These are phyloP conservation scores for Lophius piscatorius DNA, from an alignment of 2,113 vertebrate genomes.

Conservation along the genomic window DNA sequence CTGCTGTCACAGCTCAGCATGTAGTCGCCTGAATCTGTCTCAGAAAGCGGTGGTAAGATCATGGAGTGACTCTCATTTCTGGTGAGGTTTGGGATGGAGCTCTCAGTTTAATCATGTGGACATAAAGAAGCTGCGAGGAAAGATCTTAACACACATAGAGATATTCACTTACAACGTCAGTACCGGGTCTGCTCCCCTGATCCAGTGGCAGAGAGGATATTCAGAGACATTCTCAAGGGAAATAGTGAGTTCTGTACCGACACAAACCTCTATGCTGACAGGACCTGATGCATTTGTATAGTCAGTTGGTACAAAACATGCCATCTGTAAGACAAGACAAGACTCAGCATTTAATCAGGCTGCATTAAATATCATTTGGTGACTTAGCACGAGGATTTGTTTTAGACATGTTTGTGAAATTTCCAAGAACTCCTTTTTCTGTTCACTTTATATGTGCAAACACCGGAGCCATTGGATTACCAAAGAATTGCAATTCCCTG, in stretches of 20 bases:
- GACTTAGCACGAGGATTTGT: no score
- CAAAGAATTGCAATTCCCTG: no score
- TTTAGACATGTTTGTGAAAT: no score
- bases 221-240: constrained; percentile 30
- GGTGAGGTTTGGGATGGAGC: constrained; percentile 34
- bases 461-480: no score
- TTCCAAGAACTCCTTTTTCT: no score
- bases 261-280: constrained; percentile 15
- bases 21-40: constrained; percentile 80
- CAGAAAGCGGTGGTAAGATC: constrained; percentile 73
- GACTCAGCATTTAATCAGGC: not conserved
- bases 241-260: constrained; percentile 56
- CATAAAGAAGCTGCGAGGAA: not conserved
- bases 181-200: not conserved
- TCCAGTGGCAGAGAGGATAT: constrained; percentile 36
- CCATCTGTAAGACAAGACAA: constrained; percentile 45
- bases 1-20: constrained; percentile 71
- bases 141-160: not conserved
- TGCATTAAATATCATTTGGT: no score
- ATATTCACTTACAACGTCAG: constrained; percentile 29
- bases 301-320: constrained; percentile 19
- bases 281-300: constrained; percentile 30
- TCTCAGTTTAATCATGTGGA: not conserved
- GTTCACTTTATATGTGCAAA: no score
- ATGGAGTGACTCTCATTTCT: constrained; percentile 68